Evolutionary conservation across 1,140 invertebrate species (phyloP).

Genomic region (Cotesia vestalis): DNA sequence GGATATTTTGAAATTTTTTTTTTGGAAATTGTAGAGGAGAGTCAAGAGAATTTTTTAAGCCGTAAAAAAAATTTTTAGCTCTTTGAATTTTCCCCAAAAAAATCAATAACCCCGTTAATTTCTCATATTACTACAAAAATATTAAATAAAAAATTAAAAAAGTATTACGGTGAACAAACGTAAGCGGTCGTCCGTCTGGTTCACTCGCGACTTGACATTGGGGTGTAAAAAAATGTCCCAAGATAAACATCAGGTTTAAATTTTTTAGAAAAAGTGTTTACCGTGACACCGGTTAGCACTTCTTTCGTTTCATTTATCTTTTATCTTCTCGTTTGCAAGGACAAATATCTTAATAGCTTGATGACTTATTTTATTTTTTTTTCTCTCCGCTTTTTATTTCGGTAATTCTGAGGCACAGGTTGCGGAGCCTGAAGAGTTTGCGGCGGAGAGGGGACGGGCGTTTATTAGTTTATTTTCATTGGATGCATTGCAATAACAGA

Average conservation of each 20-base stretch:
- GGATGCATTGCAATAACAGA: conserved; percentile 48
- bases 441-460: too few relatives aligned
- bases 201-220: conserved; percentile 16
- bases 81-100: too few relatives aligned
- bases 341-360: conserved; percentile 14
- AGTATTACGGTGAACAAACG: neutral
- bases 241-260: conserved; percentile 25
- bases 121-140: neutral
- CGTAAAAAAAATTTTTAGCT: too few relatives aligned
- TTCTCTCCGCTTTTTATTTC: neutral
- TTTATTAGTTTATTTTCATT: conserved; percentile 24
- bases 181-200: conserved; percentile 13
- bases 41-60: too few relatives aligned
- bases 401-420: too few relatives aligned
- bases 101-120: too few relatives aligned
- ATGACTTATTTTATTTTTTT: conserved; percentile 26
- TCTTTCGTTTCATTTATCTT: conserved; percentile 32
- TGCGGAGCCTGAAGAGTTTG: too few relatives aligned
- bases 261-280: conserved; percentile 30
- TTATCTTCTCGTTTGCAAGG: conserved; percentile 13
- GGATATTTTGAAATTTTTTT: too few relatives aligned
- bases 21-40: too few relatives aligned
- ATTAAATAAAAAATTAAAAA: neutral
- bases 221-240: conserved; percentile 30
- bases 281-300: conserved; percentile 39